These are phyloP conservation scores for Miopithecus talapoin DNA, from an alignment of 2,797 vertebrate genomes.

Conservation along the genomic window DNA sequence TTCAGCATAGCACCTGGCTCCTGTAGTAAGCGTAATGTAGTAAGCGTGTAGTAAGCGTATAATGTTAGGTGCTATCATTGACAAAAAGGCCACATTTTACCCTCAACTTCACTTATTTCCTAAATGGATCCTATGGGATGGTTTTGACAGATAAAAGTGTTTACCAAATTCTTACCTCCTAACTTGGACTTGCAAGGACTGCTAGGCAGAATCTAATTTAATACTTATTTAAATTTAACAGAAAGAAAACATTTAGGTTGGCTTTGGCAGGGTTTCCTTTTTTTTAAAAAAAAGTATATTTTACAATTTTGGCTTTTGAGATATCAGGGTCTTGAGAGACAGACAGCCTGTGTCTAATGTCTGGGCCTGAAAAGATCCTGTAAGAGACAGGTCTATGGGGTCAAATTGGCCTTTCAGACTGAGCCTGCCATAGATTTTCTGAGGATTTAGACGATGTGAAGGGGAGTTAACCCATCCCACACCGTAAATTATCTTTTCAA, in stretches of 20 bases:
- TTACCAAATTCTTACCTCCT: not conserved
- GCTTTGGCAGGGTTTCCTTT: conserved; percentile 58
- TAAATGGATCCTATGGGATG: not conserved
- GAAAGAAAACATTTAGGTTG: conserved; percentile 56
- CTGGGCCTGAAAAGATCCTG: conserved; percentile 57
- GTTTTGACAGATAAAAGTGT: conserved; percentile 22
- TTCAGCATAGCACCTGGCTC: not conserved
- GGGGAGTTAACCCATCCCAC: conserved; percentile 73
- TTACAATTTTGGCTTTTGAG: conserved; percentile 61
- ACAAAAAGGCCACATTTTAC: not conserved
- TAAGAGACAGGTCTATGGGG: conserved; percentile 43
- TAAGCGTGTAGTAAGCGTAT: not conserved
- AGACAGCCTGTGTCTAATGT: conserved; percentile 31
- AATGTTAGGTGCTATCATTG: not conserved
- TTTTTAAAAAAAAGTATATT: conserved; percentile 57
- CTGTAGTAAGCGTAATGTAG: not conserved
- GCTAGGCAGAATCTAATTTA: conserved; percentile 66
- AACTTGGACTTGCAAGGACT: conserved; percentile 37
- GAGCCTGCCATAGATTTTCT: conserved; percentile 62
- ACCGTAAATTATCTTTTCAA: conserved; percentile 78
- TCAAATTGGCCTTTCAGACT: conserved; percentile 62
- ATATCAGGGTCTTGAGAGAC: conserved; percentile 40
- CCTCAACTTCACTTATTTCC: conserved; percentile 38
- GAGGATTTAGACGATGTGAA: conserved; percentile 71
- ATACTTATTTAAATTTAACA: conserved; percentile 71